A percentile compares a stretch with the other conserved stretches of the same genome.
Evolutionary conservation across 2,797 vertebrate species (phyloP).

Genomic region (Malacoctenus gilli): DNA sequence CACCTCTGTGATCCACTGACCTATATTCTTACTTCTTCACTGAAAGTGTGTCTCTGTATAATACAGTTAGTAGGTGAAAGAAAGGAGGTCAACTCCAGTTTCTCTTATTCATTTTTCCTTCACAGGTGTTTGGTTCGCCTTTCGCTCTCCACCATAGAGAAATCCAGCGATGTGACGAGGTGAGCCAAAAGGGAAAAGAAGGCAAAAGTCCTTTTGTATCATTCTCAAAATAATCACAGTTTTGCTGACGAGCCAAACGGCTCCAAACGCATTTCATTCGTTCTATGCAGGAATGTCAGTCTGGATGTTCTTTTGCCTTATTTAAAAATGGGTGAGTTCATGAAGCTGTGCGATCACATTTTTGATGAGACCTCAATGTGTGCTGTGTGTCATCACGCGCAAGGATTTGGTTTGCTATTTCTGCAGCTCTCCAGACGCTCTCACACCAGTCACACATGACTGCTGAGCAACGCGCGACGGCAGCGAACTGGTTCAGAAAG

Average conservation of each 20-base stretch:
- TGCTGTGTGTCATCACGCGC: conserved; percentile 6
- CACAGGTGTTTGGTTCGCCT: conserved; percentile 89
- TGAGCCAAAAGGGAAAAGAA: conserved; percentile 42
- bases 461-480: conserved; percentile 72
- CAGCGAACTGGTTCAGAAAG: conserved; percentile 93
- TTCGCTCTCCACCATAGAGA: conserved; percentile 75
- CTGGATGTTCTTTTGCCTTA: conserved; percentile 77
- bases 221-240: neutral
- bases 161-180: conserved; percentile 77
- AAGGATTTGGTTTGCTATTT: conserved; percentile 34
- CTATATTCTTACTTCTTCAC: conserved; percentile 63
- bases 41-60: conserved; percentile 70
- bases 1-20: conserved; percentile 75
- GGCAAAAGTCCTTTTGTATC: neutral
- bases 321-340: conserved; percentile 77
- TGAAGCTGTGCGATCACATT: neutral
- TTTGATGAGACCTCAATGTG: conserved; percentile 5
- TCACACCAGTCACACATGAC: conserved; percentile 59
- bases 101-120: conserved; percentile 64
- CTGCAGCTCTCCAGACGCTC: conserved; percentile 84
- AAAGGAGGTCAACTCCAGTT: conserved; percentile 72
- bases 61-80: conserved; percentile 77
- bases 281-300: conserved; percentile 56
- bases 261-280: conserved; percentile 1
- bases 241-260: too few species aligned